Conservation (phyloP, 2,797 vertebrate species). For the Carcharodon carcharias region DNA sequence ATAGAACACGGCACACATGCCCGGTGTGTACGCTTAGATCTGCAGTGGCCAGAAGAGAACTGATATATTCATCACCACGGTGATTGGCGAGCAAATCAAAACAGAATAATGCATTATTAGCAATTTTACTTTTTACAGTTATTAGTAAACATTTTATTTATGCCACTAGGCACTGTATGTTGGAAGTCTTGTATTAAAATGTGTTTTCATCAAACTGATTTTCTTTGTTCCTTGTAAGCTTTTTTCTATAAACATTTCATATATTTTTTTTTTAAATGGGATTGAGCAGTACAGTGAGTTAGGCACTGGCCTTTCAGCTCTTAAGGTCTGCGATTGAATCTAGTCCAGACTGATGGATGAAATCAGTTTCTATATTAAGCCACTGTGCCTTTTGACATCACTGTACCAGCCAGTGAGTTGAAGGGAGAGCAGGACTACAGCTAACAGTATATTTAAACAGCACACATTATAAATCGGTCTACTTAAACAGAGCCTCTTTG, state of each 20-base stretch:
- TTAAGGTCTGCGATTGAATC: background rate
- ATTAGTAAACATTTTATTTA: conserved; percentile 54
- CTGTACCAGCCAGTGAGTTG: background rate
- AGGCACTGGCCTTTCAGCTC: background rate
- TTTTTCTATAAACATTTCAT: background rate
- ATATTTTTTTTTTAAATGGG: background rate
- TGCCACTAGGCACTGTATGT: conserved; percentile 58
- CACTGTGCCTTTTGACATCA: background rate
- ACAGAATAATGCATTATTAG: conserved; percentile 53
- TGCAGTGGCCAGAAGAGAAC: conserved; percentile 40
- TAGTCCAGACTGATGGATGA: background rate
- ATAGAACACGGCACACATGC: conserved; percentile 50
- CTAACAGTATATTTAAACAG: background rate
- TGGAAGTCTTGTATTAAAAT: conserved; percentile 60
- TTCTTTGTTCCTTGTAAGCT: conserved; percentile 43
- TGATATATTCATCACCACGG: conserved; percentile 53
- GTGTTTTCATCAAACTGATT: conserved; percentile 62
- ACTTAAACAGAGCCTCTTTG: background rate
- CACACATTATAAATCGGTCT: background rate
- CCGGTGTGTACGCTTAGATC: conserved; percentile 12
- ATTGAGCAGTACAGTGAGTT: background rate
- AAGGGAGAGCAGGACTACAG: background rate
- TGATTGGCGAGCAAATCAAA: conserved; percentile 49
- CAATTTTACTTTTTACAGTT: conserved; percentile 48
- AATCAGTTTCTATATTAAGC: background rate